Evolutionary conservation across 2,113 vertebrate species (phyloP), one percentile per base, ranked within the genome.

Genomic region (Ptychochromis oligacanthus): DNA sequence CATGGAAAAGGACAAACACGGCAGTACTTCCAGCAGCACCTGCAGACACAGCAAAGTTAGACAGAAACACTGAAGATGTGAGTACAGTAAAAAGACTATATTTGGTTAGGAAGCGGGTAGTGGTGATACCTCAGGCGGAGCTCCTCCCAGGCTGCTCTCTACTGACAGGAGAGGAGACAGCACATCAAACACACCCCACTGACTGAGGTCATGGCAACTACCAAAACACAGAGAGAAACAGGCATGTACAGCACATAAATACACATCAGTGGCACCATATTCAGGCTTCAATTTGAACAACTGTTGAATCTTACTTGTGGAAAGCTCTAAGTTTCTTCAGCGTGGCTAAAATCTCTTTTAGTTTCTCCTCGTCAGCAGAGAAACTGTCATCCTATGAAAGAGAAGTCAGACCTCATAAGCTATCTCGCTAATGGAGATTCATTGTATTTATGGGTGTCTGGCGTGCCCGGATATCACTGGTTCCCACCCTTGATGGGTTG

Each of bases 121-220:
- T 5, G 64, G 52, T 18, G 28, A 80, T 94, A 98, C 97, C 96
- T 96, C 88, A 15, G 89, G 77, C 9, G 96, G 94, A 3, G 96
- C 87, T 61, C 79, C 89, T 26, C 90, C 91, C 24, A 87, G 91
- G 40, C 93, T 85, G 15, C 24, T 65, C 86, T 96, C 95, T 67
- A 88, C 94, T 6, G 90, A 76, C 79, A 98, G 92, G 11, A 98
- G 89, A 79, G 89, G 94, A 77, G 89, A 95, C 75, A 95, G 94
- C 88, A 95, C 94, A 54, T 96, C 95, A 81, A 95, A 96, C 14
- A 96, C 85, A 75, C 94, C 93, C 97, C 97, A 97, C 22, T 76
- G 88, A 18, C 94, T 94, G 78, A 98, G 96, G 91, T 98, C 95
- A 75, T 97, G 97, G 67, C 96, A 96, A 92, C 97, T 98, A 38